phyloP scores from a whole-genome alignment of 2,797 vertebrate species.

The Crenichthys baileyi region DNA sequence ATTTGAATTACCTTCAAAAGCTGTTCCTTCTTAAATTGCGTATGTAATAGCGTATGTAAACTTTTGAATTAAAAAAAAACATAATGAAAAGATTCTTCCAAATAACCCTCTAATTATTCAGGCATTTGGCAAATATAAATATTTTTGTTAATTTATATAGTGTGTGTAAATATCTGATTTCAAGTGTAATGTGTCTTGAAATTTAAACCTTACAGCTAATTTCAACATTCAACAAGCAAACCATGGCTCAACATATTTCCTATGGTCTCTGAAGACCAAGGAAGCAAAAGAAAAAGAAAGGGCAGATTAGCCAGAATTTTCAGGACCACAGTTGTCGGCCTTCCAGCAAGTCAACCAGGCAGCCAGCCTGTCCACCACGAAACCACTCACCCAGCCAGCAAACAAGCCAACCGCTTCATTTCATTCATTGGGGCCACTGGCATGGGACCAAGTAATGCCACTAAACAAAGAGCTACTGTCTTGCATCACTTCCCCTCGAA shows the following conservation, averaged over 20 bases:
- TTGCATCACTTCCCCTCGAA: conserved; percentile 82
- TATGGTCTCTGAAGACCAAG: conserved; percentile 36
- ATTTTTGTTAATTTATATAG: neutral
- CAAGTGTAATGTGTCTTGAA: neutral
- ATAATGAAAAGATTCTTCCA: neutral
- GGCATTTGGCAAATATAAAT: too few relatives aligned
- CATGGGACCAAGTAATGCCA: conserved; percentile 79
- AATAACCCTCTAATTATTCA: too few relatives aligned
- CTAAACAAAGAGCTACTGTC: conserved; percentile 86
- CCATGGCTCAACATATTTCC: conserved; percentile 27
- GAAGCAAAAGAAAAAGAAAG: conserved; percentile 51
- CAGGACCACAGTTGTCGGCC: conserved; percentile 54
- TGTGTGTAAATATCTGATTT: neutral
- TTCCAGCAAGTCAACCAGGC: conserved; percentile 70
- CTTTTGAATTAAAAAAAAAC: neutral
- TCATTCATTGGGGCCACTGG: conserved; percentile 79
- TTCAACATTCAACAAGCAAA: conserved; percentile 35
- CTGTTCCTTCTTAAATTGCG: neutral
- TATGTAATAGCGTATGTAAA: neutral
- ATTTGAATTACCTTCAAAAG: neutral
- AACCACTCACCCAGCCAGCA: conserved; percentile 69
- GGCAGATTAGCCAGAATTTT: conserved; percentile 71
- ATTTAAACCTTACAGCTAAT: conserved; percentile 14
- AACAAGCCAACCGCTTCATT: conserved; percentile 76
- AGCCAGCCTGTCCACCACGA: conserved; percentile 66